Conservation (phyloP, 2,113 vertebrate genomes). For the Hyperopisus bebe region DNA sequence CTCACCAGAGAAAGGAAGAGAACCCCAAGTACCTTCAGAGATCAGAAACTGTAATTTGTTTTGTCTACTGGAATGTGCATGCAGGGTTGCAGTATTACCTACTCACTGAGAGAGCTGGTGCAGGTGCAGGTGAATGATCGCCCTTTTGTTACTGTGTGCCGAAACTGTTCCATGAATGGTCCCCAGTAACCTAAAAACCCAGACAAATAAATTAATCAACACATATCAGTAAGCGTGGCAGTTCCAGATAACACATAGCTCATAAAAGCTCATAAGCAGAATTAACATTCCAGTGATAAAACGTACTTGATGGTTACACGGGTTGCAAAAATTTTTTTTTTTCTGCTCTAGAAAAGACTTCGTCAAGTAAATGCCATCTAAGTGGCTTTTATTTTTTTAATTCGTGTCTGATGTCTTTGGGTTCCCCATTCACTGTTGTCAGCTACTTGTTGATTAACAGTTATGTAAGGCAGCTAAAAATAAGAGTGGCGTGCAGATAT, state of each 20-base stretch:
- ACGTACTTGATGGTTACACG: neutral
- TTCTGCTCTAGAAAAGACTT: neutral
- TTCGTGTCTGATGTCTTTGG: neutral
- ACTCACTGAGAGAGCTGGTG: neutral
- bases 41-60: constrained; percentile 22
- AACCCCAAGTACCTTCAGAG: neutral
- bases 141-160: neutral
- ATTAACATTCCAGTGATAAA: neutral
- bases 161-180: neutral
- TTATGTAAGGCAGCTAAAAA: constrained; percentile 1
- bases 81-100: neutral
- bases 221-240: neutral
- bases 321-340: neutral
- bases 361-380: neutral
- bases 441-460: neutral
- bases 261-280: neutral
- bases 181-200: neutral
- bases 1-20: constrained; percentile 29
- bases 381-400: neutral
- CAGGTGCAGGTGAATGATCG: neutral
- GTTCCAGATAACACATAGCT: too few relatives aligned
- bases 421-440: neutral
- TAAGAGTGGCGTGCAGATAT: neutral
- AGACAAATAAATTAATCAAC: neutral
- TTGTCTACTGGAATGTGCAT: constrained; percentile 22